Conservation (phyloP, 1,140 invertebrate genomes). For the Sesamia nonagrioides region DNA sequence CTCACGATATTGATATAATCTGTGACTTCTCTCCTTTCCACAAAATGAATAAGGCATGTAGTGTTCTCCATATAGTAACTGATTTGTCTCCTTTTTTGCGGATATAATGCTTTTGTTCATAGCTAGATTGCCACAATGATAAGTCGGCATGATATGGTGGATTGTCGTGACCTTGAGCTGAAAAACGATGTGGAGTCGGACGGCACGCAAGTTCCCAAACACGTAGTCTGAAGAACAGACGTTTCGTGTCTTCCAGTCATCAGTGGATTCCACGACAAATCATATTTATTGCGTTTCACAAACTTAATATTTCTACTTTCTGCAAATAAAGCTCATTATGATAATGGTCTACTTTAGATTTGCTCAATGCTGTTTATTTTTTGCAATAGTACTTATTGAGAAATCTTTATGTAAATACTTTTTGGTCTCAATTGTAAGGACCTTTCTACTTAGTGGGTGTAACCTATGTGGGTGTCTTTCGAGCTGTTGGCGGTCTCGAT, state of each 20-base stretch:
- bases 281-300: conserved; percentile 31
- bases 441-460: neutral
- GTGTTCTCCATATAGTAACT: conserved; percentile 7
- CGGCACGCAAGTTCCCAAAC: conserved; percentile 24
- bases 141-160: conserved; percentile 9
- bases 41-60: conserved; percentile 23
- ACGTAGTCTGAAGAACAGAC: conserved; percentile 33
- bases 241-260: conserved; percentile 57
- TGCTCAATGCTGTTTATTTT: conserved; percentile 5
- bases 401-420: neutral
- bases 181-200: conserved; percentile 10
- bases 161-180: conserved; percentile 32
- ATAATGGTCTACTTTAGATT: conserved; percentile 6
- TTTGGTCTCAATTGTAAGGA: neutral
- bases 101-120: conserved; percentile 4
- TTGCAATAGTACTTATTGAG: neutral
- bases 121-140: neutral
- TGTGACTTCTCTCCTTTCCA: conserved; percentile 6
- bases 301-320: conserved; percentile 13
- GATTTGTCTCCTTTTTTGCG: neutral
- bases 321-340: conserved; percentile 8
- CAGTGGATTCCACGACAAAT: conserved; percentile 45
- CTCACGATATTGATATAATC: conserved; percentile 47
- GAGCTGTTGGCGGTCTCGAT: conserved; percentile 55
- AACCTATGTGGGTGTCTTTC: neutral